phyloP scores from a whole-genome alignment of 2,797 vertebrate species.

The Capromys pilorides region DNA sequence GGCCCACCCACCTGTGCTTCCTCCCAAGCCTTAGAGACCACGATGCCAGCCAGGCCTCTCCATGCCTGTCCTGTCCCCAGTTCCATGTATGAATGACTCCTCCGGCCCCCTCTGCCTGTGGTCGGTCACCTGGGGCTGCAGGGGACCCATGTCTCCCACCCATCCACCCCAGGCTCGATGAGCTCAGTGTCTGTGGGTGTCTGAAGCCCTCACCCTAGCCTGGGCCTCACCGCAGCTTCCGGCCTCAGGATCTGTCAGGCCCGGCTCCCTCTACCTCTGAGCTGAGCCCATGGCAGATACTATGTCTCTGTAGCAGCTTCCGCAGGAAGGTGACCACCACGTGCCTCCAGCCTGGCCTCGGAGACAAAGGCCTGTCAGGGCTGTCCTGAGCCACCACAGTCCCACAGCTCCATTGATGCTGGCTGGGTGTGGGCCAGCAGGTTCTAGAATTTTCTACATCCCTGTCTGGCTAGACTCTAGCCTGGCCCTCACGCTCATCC shows the following conservation, averaged over 20 bases:
- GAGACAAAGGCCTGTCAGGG: neutral
- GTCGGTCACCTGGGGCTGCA: neutral
- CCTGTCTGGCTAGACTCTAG: neutral
- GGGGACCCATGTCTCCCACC: neutral
- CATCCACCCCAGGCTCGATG: neutral
- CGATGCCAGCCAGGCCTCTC: neutral
- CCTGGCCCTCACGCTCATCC: neutral
- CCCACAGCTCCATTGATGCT: neutral
- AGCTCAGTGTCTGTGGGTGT: neutral
- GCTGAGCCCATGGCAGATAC: rapidly evolving
- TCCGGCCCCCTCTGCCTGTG: neutral
- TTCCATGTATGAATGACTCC: neutral
- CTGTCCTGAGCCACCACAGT: neutral
- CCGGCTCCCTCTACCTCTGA: neutral
- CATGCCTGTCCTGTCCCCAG: rapidly evolving
- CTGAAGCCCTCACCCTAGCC: neutral
- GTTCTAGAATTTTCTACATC: slow-evolving; percentile 53
- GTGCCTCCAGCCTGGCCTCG: neutral
- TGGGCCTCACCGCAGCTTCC: slow-evolving; percentile 75
- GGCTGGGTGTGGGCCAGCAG: neutral
- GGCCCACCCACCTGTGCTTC: neutral
- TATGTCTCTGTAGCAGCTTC: neutral
- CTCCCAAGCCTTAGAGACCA: neutral
- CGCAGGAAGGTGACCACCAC: neutral
- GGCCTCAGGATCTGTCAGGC: slow-evolving; percentile 47